These are phyloP conservation scores for Garrulus glandarius DNA, from an alignment of 2,797 vertebrate species.

Conservation along the genomic window DNA sequence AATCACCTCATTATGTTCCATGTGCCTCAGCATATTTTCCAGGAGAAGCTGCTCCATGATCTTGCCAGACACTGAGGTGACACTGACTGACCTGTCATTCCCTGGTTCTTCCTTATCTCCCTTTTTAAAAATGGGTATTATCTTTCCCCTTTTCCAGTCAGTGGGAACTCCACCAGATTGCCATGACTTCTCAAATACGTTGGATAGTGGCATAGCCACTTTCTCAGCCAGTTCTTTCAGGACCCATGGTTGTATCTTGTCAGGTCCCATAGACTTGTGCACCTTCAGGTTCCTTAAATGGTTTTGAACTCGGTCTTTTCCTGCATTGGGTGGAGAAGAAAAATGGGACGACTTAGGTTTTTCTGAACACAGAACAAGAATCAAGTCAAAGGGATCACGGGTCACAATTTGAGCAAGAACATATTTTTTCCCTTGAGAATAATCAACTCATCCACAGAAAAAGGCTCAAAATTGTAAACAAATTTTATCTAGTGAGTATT, in stretches of 20 bases:
- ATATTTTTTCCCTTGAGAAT: background rate
- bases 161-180: background rate
- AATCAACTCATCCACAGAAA: background rate
- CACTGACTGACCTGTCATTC: background rate
- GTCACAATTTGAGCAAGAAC: background rate
- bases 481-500: background rate
- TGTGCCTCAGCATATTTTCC: background rate
- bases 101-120: background rate
- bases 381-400: background rate
- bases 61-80: background rate
- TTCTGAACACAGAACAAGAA: background rate
- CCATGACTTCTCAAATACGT: background rate
- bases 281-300: background rate
- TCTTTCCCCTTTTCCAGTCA: background rate
- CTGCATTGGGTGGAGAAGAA: background rate
- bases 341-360: background rate
- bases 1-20: background rate
- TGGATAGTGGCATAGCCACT: background rate
- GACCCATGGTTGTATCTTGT: background rate
- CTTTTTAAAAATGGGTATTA: background rate
- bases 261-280: background rate
- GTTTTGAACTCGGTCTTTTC: background rate
- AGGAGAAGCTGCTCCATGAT: background rate
- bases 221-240: background rate
- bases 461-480: background rate